A percentile compares a stretch with the other conserved stretches of the same genome.
Conservation (phyloP, 2,797 vertebrate genomes). For the Enteromius anoplus region DNA sequence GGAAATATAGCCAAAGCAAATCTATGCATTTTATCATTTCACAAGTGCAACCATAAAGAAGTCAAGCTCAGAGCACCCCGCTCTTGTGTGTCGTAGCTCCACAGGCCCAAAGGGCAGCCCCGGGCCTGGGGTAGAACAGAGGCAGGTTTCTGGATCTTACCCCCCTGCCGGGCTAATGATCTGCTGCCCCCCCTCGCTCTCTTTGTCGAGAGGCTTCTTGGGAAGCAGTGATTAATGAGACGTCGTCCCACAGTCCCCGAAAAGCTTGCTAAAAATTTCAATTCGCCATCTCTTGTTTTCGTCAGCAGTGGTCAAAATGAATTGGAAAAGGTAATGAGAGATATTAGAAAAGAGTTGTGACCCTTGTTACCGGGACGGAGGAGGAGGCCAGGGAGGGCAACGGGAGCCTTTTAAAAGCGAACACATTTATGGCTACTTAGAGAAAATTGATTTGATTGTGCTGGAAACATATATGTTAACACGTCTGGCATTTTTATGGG, state of each 20-base stretch:
- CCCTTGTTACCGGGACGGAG: slow-evolving; percentile 79
- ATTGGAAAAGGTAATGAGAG: slow-evolving; percentile 86
- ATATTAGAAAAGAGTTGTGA: slow-evolving; percentile 84
- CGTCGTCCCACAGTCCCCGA: slow-evolving; percentile 77
- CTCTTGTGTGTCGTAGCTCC: slow-evolving; percentile 21
- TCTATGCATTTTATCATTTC: neutral
- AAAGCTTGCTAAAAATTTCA: slow-evolving; percentile 81
- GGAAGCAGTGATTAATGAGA: slow-evolving; percentile 88
- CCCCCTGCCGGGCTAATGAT: slow-evolving; percentile 64
- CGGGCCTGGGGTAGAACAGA: slow-evolving; percentile 61
- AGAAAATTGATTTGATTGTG: slow-evolving; percentile 99
- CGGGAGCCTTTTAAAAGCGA: slow-evolving; percentile 94
- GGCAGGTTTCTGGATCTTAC: slow-evolving; percentile 64
- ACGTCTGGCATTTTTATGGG: slow-evolving; percentile 97
- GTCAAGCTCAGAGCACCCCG: slow-evolving; percentile 1
- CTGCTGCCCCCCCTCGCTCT: slow-evolving; percentile 49
- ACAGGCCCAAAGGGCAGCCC: slow-evolving; percentile 61
- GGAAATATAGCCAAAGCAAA: slow-evolving; percentile 1
- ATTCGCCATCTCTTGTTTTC: slow-evolving; percentile 67
- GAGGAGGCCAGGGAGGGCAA: slow-evolving; percentile 80
- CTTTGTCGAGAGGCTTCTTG: slow-evolving; percentile 78
- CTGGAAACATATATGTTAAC: slow-evolving; percentile 90
- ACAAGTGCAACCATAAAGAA: neutral
- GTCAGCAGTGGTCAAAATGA: slow-evolving; percentile 79
- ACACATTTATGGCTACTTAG: slow-evolving; percentile 99